A percentile compares a stretch with the other conserved stretches of the same genome.
Conservation (phyloP, 1,140 invertebrate genomes). For the Aradophagus sp. region DNA sequence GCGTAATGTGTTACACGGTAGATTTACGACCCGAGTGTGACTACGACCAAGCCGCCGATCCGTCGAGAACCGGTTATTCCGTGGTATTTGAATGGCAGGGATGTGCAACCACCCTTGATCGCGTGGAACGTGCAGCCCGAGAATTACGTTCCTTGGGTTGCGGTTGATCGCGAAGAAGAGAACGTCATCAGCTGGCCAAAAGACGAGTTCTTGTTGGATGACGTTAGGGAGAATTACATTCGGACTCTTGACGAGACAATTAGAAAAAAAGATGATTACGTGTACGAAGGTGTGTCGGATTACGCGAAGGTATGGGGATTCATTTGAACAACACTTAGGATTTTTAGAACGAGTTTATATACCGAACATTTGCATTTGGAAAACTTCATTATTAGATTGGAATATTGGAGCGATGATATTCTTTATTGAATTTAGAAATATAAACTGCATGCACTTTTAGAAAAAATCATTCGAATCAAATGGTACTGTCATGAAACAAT, state of each 20-base stretch:
- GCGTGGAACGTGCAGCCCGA: not conserved
- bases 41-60: slow-evolving; percentile 65
- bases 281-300: not conserved
- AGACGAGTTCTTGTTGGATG: slow-evolving; percentile 20
- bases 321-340: too few relatives aligned
- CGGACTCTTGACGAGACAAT: slow-evolving; percentile 13
- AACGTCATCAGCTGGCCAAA: slow-evolving; percentile 16
- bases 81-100: slow-evolving; percentile 54
- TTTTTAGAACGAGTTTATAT: too few relatives aligned
- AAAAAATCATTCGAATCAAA: too few relatives aligned
- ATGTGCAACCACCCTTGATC: slow-evolving; percentile 28
- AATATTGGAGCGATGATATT: too few relatives aligned
- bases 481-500: too few relatives aligned
- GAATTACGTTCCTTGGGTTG: not conserved
- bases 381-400: too few relatives aligned
- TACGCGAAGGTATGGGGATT: not conserved
- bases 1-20: slow-evolving; percentile 38
- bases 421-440: too few relatives aligned
- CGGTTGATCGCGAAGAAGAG: not conserved
- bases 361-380: too few relatives aligned
- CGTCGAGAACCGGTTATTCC: slow-evolving; percentile 59
- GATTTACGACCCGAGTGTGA: slow-evolving; percentile 65
- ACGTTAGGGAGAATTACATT: slow-evolving; percentile 8
- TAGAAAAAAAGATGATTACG: slow-evolving; percentile 30
- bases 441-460: too few relatives aligned